These are phyloP conservation scores for Drosophila orena DNA, from an alignment of 1,140 invertebrate genomes.

Conservation along the genomic window DNA sequence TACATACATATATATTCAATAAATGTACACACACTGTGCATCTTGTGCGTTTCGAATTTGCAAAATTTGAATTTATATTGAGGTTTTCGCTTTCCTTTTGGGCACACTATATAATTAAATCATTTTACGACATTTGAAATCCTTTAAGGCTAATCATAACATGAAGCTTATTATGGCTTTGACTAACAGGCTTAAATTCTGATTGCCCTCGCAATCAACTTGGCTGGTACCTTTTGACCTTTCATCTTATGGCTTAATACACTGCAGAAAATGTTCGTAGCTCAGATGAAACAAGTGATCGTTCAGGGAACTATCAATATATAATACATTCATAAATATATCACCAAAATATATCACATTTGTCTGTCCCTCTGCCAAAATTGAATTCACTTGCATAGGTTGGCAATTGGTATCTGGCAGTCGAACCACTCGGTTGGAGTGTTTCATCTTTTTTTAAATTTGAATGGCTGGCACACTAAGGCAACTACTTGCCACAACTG, in stretches of 20 bases:
- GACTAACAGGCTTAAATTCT: background rate
- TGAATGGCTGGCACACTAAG: background rate
- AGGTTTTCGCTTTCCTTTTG: constrained; percentile 41
- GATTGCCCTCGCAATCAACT: background rate
- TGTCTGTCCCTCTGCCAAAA: no score
- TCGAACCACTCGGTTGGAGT: no score
- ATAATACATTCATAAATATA: no score
- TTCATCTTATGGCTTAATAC: background rate
- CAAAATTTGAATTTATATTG: constrained; percentile 80
- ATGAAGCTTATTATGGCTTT: constrained; percentile 23
- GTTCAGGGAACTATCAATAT: no score
- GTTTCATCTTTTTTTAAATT: background rate
- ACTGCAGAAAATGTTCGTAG: background rate
- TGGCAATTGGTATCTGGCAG: no score
- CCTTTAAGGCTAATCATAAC: constrained; percentile 21
- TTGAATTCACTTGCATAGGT: no score
- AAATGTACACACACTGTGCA: constrained; percentile 10
- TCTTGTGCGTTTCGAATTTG: constrained; percentile 17
- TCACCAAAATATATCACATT: no score
- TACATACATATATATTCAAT: constrained; percentile 18
- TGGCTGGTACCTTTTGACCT: background rate
- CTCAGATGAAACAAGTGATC: no score
- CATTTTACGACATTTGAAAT: constrained; percentile 62
- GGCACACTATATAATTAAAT: constrained; percentile 68
- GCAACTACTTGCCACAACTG: background rate